These are phyloP conservation scores for Sebastes vulpes DNA, from an alignment of 2,797 vertebrate species.

Conservation along the genomic window DNA sequence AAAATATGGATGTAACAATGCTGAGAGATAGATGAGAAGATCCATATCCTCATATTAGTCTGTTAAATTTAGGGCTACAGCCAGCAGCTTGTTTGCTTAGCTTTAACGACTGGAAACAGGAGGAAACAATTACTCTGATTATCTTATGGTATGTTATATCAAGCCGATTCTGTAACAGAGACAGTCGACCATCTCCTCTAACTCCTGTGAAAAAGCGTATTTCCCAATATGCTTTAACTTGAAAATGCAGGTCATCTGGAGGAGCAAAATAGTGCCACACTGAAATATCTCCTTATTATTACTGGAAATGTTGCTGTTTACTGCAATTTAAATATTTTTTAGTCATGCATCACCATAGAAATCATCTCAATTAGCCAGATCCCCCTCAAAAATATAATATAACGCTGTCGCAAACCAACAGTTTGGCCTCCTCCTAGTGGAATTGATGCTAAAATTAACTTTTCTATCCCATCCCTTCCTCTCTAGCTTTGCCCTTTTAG, in stretches of 20 bases:
- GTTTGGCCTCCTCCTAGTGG: not conserved
- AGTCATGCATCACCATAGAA: not conserved
- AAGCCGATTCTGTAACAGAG: not conserved
- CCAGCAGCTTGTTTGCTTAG: not conserved
- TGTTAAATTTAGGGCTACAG: not conserved
- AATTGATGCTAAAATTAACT: slow-evolving; percentile 40
- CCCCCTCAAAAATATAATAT: not conserved
- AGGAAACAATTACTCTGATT: not conserved
- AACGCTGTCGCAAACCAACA: not conserved
- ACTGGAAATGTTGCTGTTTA: not conserved
- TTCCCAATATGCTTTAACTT: not conserved
- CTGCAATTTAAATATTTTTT: not conserved
- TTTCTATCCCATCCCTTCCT: slow-evolving; percentile 36
- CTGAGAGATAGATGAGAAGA: not conserved
- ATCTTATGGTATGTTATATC: not conserved
- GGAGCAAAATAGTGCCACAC: not conserved
- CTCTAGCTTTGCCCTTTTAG: slow-evolving; percentile 30
- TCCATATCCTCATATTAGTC: not conserved
- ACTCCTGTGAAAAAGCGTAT: not conserved
- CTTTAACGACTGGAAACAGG: not conserved
- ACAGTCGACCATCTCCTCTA: not conserved
- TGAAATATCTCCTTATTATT: not conserved
- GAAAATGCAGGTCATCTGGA: not conserved
- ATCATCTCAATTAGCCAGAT: not conserved
- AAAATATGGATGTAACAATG: not conserved